phyloP scores from a whole-genome alignment of 1,140 invertebrate species.

The Drosophila nigrodunni region DNA sequence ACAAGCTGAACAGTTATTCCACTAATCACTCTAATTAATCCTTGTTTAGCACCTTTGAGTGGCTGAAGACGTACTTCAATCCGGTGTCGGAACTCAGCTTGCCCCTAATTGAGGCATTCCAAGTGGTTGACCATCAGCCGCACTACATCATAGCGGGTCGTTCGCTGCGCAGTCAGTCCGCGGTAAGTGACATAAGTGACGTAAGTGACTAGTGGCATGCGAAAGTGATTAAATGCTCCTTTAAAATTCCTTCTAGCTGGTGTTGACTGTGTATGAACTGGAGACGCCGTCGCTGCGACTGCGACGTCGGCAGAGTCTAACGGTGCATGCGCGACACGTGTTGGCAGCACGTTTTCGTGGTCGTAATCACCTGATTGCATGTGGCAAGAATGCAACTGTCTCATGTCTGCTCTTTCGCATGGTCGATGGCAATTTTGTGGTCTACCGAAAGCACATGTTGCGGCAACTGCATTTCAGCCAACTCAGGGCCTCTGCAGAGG shows the following conservation, averaged over 20 bases:
- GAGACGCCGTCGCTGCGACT: slow-evolving; percentile 33
- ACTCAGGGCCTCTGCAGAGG: slow-evolving; percentile 41
- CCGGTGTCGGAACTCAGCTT: slow-evolving; percentile 67
- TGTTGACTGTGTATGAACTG: slow-evolving; percentile 63
- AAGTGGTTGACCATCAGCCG: slow-evolving; percentile 57
- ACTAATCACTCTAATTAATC: not conserved
- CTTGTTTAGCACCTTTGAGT: slow-evolving; percentile 68
- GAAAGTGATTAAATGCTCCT: not conserved
- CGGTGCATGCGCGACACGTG: slow-evolving; percentile 53
- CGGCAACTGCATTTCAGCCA: slow-evolving; percentile 54
- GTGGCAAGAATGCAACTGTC: slow-evolving; percentile 17
- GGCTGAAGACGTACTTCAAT: slow-evolving; percentile 77
- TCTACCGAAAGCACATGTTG: slow-evolving; percentile 54
- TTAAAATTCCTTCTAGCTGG: slow-evolving; percentile 40
- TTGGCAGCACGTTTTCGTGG: slow-evolving; percentile 54
- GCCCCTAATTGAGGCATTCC: slow-evolving; percentile 57
- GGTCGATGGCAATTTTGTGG: slow-evolving; percentile 68
- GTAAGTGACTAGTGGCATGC: no score
- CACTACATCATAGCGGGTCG: slow-evolving; percentile 66
- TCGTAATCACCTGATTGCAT: slow-evolving; percentile 67
- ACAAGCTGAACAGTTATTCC: no score
- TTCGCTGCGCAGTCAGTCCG: slow-evolving; percentile 48
- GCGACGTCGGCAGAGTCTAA: slow-evolving; percentile 60
- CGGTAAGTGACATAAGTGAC: slow-evolving; percentile 41
- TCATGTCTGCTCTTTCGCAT: slow-evolving; percentile 66